phyloP scores from a whole-genome alignment of 1,140 invertebrate species.

The Zaprionus tsacasi region DNA sequence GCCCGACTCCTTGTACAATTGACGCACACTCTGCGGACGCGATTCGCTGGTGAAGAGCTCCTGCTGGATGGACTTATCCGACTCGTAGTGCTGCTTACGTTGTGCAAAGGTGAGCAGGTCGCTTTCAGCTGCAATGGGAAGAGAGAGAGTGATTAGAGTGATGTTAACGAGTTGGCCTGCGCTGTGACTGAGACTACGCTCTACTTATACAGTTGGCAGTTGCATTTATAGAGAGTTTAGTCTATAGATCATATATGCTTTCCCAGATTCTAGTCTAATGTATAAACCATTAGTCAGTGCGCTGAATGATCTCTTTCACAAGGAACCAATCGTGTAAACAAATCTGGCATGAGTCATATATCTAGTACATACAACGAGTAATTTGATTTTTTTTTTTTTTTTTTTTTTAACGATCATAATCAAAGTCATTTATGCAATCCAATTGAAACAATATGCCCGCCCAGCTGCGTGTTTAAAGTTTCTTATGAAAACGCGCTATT shows the following conservation, averaged over 20 bases:
- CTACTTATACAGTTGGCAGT: not conserved
- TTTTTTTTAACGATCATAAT: too few relatives aligned
- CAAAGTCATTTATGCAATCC: conserved; percentile 58
- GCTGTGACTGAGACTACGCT: not conserved
- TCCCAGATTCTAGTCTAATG: not conserved
- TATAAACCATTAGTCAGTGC: conserved; percentile 1
- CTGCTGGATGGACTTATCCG: conserved; percentile 87
- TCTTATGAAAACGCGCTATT: not conserved
- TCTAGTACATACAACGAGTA: not conserved
- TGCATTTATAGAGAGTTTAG: not conserved
- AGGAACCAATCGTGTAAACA: not conserved
- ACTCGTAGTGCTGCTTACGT: conserved; percentile 90
- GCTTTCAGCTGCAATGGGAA: conserved; percentile 90
- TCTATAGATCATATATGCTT: too few relatives aligned
- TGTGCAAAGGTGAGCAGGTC: conserved; percentile 92
- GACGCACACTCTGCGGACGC: conserved; percentile 86
- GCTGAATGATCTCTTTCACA: not conserved
- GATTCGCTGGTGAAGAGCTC: conserved; percentile 89
- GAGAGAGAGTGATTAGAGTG: conserved; percentile 39
- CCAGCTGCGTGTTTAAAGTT: conserved; percentile 32
- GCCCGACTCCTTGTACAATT: conserved; percentile 90
- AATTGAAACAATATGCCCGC: conserved; percentile 50
- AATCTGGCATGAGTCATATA: conserved; percentile 4
- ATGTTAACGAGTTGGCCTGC: not conserved
- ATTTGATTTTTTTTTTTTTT: too few relatives aligned